Evolutionary conservation across 2,113 vertebrate genomes (phyloP).

Genomic region (Steatornis caripensis): DNA sequence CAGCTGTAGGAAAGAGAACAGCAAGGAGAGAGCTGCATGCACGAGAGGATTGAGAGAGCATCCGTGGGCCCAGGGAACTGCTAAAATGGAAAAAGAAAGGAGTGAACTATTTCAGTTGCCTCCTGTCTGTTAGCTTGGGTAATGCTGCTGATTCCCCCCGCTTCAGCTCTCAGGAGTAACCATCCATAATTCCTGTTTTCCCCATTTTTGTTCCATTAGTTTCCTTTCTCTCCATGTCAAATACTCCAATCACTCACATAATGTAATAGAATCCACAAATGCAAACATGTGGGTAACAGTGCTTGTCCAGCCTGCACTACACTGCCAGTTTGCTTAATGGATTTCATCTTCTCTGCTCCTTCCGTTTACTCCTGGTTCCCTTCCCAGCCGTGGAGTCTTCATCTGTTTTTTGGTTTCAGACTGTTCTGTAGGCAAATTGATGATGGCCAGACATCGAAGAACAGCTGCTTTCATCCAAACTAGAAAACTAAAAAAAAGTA

Average conservation of each 20-base stretch:
- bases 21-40: neutral
- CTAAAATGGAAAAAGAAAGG: neutral
- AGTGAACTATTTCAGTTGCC: neutral
- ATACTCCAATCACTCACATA: neutral
- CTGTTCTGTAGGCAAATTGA: neutral
- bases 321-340: neutral
- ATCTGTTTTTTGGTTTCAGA: neutral
- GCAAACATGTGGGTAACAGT: neutral
- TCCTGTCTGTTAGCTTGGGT: neutral
- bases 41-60: neutral
- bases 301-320: neutral
- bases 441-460: neutral
- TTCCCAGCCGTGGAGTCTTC: neutral
- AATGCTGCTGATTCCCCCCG: neutral
- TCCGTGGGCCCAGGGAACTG: neutral
- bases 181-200: constrained; percentile 27
- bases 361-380: neutral
- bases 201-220: constrained; percentile 1
- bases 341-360: neutral
- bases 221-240: neutral
- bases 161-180: neutral
- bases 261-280: neutral
- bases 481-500: neutral
- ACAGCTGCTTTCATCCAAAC: neutral
- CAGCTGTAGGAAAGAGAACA: neutral